Evolutionary conservation across 2,888 invertebrate species (phyloP).

Genomic region (Adela reaumurella): DNA sequence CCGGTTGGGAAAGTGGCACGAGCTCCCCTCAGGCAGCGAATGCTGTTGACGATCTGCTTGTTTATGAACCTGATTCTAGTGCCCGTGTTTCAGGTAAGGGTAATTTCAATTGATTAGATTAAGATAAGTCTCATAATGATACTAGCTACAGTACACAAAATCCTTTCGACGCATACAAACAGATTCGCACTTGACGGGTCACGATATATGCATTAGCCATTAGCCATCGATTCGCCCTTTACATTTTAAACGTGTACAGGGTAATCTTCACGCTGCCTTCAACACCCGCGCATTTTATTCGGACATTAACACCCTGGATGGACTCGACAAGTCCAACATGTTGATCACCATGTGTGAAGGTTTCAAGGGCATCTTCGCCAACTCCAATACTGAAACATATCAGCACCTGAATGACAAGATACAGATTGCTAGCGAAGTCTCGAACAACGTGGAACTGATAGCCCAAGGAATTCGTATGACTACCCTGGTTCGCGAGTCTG

Average conservation of each 20-base stretch:
- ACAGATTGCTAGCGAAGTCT: neutral
- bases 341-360: conserved; percentile 18
- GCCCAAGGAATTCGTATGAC: conserved; percentile 8
- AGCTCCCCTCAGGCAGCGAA: too few species aligned
- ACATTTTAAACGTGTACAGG: too few species aligned
- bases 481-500: conserved; percentile 19
- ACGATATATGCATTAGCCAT: too few species aligned
- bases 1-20: too few species aligned
- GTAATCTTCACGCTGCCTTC: conserved; percentile 26
- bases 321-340: conserved; percentile 15
- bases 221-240: too few species aligned
- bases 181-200: too few species aligned
- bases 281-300: conserved; percentile 15
- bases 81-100: neutral
- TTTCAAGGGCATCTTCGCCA: conserved; percentile 14
- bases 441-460: neutral
- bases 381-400: neutral
- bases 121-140: too few species aligned
- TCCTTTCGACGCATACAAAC: too few species aligned
- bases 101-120: too few species aligned
- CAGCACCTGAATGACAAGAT: neutral
- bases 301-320: conserved; percentile 16
- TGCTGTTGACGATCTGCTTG: too few species aligned
- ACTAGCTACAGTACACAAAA: too few species aligned
- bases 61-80: neutral